Conservation (phyloP, 2,888 invertebrate species). For the Operophtera brumata region DNA sequence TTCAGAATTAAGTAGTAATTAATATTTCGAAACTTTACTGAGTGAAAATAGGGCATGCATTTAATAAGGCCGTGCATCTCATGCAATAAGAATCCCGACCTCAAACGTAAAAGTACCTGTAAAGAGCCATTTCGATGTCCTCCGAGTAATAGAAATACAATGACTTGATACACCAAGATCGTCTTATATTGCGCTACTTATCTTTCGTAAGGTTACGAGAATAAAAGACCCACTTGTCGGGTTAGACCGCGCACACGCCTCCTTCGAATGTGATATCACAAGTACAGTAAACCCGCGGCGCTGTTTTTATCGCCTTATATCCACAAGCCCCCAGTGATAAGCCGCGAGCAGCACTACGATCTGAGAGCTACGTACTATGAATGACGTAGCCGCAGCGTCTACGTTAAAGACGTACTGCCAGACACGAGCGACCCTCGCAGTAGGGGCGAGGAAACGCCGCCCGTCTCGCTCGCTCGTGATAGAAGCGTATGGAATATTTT, state of each 20-base stretch:
- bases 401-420: conserved; percentile 64
- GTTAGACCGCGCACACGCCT: conserved; percentile 67
- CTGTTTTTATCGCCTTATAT: conserved; percentile 72
- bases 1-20: not conserved
- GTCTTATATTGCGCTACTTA: conserved; percentile 40
- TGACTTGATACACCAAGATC: conserved; percentile 38
- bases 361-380: conserved; percentile 81
- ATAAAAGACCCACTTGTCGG: conserved; percentile 45
- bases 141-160: conserved; percentile 46
- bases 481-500: conserved; percentile 77
- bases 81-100: conserved; percentile 26
- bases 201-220: conserved; percentile 51
- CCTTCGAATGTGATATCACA: conserved; percentile 67
- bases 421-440: conserved; percentile 59
- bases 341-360: conserved; percentile 68
- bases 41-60: conserved; percentile 11
- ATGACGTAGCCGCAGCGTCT: conserved; percentile 68
- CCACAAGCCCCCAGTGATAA: conserved; percentile 65
- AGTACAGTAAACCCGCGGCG: conserved; percentile 59
- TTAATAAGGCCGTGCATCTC: conserved; percentile 11
- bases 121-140: conserved; percentile 63
- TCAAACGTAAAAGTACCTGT: conserved; percentile 57
- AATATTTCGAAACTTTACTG: not conserved
- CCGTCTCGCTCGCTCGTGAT: conserved; percentile 71
- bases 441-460: conserved; percentile 56